phyloP scores from a whole-genome alignment of 2,888 invertebrate genomes.

The Plemyria rubiginata region DNA sequence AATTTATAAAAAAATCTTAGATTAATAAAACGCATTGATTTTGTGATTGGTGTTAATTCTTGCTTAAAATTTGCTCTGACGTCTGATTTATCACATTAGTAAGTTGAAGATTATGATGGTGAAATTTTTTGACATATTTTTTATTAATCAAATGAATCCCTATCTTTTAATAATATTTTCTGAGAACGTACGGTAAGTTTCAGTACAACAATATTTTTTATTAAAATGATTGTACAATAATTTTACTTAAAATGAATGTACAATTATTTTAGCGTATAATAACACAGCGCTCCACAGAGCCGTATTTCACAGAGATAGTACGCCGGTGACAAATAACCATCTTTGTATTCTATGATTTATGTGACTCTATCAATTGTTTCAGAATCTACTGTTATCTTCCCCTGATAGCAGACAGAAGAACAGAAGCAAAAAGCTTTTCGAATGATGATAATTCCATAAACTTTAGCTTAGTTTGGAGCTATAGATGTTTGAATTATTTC shows the following conservation, averaged over 20 bases:
- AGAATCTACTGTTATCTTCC: conserved; percentile 19
- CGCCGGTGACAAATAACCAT: conserved; percentile 35
- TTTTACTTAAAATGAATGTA: neutral
- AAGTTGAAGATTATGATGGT: too few relatives aligned
- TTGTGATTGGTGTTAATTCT: too few relatives aligned
- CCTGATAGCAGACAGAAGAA: neutral
- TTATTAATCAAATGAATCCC: too few relatives aligned
- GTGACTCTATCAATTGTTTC: conserved; percentile 28
- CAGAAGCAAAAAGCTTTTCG: neutral
- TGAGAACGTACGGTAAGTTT: neutral
- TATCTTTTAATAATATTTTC: neutral
- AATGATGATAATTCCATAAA: too few relatives aligned
- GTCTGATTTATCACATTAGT: too few relatives aligned
- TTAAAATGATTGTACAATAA: neutral
- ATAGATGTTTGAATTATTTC: too few relatives aligned
- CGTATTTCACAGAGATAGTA: conserved; percentile 41
- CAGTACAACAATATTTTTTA: too few relatives aligned
- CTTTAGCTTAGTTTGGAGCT: too few relatives aligned
- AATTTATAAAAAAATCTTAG: too few relatives aligned
- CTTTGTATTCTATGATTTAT: conserved; percentile 36
- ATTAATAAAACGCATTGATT: too few relatives aligned
- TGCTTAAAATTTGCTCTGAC: too few relatives aligned
- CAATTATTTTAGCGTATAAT: neutral
- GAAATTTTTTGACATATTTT: too few relatives aligned
- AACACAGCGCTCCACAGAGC: conserved; percentile 10